Percentiles rank a stretch among this genome's conserved stretches.
Conservation (phyloP, 2,113 vertebrate species). For the Arizona elegans region DNA sequence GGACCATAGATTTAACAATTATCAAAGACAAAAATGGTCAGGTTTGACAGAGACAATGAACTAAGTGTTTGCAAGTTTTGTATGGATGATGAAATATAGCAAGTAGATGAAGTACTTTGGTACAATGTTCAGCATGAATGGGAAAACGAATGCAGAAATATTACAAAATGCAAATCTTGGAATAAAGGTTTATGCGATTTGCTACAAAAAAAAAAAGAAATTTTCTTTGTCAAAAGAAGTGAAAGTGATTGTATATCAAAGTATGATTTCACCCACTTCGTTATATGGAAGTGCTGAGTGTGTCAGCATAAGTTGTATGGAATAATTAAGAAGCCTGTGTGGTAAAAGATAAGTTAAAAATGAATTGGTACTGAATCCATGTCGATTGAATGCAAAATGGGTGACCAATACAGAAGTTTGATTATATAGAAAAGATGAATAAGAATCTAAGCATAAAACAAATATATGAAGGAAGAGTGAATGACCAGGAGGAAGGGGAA, state of each 20-base stretch:
- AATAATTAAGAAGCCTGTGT: neutral
- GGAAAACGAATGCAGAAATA: neutral
- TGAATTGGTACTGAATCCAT: neutral
- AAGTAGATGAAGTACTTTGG: neutral
- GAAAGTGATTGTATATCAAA: neutral
- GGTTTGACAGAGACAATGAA: neutral
- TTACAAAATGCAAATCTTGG: neutral
- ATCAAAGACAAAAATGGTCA: neutral
- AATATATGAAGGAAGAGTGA: neutral
- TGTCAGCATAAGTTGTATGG: neutral
- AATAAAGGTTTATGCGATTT: neutral
- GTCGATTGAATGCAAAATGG: neutral
- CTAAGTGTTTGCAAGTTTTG: neutral
- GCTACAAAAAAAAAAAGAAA: neutral
- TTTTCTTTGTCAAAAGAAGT: neutral
- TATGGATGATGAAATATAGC: neutral
- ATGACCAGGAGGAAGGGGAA: neutral
- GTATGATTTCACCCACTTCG: neutral
- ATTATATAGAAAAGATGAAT: neutral
- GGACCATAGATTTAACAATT: neutral
- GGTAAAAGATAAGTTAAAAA: neutral
- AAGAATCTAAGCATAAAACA: neutral
- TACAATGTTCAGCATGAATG: neutral
- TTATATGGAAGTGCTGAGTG: neutral
- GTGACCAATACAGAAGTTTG: neutral